Conservation (phyloP, 1,140 invertebrate species). For the Drosophila eugracilis region DNA sequence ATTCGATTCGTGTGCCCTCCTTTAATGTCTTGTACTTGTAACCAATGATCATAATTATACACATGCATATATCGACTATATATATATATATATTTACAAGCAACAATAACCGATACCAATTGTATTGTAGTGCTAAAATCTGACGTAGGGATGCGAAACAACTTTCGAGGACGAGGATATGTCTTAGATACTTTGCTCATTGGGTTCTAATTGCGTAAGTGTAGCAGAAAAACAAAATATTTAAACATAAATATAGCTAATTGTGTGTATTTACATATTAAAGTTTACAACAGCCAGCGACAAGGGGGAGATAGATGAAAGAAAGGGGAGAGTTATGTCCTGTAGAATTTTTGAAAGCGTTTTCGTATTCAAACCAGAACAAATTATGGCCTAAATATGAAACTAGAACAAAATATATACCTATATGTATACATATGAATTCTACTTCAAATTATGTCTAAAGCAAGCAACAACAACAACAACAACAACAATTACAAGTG, state of each 20-base stretch:
- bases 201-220: constrained; percentile 40
- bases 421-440: constrained; percentile 13
- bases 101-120: constrained; percentile 31
- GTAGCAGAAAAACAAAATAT: constrained; percentile 37
- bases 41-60: constrained; percentile 38
- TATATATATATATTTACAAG: too few species aligned
- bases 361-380: constrained; percentile 63
- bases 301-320: background rate
- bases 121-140: constrained; percentile 46
- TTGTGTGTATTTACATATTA: constrained; percentile 79
- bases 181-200: constrained; percentile 72
- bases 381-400: constrained; percentile 44
- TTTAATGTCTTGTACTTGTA: constrained; percentile 52
- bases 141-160: constrained; percentile 12
- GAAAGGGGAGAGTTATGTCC: constrained; percentile 29
- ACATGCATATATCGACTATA: constrained; percentile 43
- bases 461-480: constrained; percentile 38
- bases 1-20: constrained; percentile 65
- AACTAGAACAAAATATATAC: constrained; percentile 16
- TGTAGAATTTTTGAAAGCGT: constrained; percentile 72
- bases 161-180: constrained; percentile 29
- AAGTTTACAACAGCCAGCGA: constrained; percentile 62
- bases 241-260: constrained; percentile 52
- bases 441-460: constrained; percentile 36
- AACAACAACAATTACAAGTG: constrained; percentile 65